Base-by-base conservation (phyloP, 2,888 invertebrate genomes). In the Leptarthrus brevirostris region DNA sequence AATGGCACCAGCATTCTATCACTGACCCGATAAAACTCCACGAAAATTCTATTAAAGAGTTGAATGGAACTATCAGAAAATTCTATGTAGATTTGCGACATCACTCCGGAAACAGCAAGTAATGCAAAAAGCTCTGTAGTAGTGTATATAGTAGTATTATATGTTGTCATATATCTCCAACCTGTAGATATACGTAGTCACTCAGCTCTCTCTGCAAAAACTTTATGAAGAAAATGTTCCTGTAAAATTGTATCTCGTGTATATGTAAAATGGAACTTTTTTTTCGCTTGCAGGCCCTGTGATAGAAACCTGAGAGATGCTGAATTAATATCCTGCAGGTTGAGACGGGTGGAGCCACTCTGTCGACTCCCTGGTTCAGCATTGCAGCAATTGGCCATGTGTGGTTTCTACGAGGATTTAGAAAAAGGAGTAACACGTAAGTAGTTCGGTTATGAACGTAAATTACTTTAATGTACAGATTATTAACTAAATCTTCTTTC, bases 391-490 rank as follows among this genome's bases (percentile, higher is more conserved):
- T 86, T 93, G 79, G 92, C 92, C 77, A 88, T 89, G 83, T 90
- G 90, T 83, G 92, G 91, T 76, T 92, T 91, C 85, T 92, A 92
- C 84, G 93, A 93, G 84, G 91, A 92, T 81, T 85, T 93, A 79
- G 92, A 92, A 81, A 90, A 90, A 82, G 92, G 91, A 74, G 91
- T 93, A 71, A 92, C 92, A 80, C 86, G 93, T 93, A 85, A 90
- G 92, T 89, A 78, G 61, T 75, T 26, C n/a, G 56, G 26, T 24
- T 52, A 10, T 20, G 52, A 30, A 69, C 26, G 22, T 14, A 66
- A 40, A 30, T 30, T 30, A 30, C 30, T 30, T 30, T 8, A 30
- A 30, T 30, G 30, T 3, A 30, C 4, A 30, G 30, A 30, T 30
- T 30, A 30, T 30, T 3, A 30, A 8, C 30, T n/a, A n/a, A n/a